Conservation (phyloP, 2,797 vertebrate genomes). For the Ctenochaetus hawaiiensis region DNA sequence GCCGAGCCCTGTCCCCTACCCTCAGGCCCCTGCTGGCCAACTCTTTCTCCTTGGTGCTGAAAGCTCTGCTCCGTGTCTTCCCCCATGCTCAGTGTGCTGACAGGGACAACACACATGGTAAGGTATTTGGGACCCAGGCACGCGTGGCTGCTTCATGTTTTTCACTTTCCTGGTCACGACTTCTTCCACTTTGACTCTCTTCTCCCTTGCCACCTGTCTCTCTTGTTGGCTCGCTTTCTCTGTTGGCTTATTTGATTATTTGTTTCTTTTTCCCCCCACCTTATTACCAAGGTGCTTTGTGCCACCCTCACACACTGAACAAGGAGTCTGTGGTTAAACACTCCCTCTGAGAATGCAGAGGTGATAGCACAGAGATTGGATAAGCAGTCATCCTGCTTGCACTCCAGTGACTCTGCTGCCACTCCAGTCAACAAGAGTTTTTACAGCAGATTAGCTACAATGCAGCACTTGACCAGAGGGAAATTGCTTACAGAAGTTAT, state of each 20-base stretch:
- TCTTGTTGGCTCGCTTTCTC: conserved; percentile 34
- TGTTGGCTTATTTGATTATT: conserved; percentile 37
- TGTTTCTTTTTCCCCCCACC: background rate
- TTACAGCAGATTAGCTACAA: conserved; percentile 69
- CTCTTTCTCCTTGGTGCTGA: conserved; percentile 89
- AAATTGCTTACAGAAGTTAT: conserved; percentile 54
- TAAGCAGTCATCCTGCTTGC: conserved; percentile 53
- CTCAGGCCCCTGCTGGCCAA: conserved; percentile 92
- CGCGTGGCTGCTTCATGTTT: background rate
- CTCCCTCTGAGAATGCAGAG: conserved; percentile 38
- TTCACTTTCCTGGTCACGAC: conserved; percentile 7
- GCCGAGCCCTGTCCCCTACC: conserved; percentile 91
- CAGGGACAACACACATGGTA: conserved; percentile 92
- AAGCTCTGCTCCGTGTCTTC: conserved; percentile 94
- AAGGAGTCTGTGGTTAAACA: conserved; percentile 19
- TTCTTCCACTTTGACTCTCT: conserved; percentile 14
- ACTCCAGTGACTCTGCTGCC: conserved; percentile 49
- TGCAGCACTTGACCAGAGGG: conserved; percentile 58
- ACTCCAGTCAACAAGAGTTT: conserved; percentile 51
- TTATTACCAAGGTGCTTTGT: conserved; percentile 49
- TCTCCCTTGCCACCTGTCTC: conserved; percentile 26
- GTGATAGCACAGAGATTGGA: conserved; percentile 49
- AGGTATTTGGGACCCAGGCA: background rate
- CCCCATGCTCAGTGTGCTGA: conserved; percentile 94
- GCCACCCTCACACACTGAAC: conserved; percentile 26